Conservation (phyloP, 1,140 invertebrate species). For the Paracyclopina nana region DNA sequence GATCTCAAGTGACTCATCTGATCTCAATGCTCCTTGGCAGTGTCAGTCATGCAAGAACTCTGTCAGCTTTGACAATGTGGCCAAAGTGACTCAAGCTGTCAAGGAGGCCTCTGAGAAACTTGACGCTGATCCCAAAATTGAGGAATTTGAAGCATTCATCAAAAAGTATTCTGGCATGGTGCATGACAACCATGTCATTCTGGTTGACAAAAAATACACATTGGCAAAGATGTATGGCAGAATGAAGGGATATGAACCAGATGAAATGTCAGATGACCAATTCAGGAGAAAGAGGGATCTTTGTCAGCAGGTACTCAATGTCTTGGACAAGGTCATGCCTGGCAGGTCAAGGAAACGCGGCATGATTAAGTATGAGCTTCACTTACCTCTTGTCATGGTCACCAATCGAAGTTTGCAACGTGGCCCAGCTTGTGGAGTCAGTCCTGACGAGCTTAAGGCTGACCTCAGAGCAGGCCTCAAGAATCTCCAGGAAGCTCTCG, state of each 20-base stretch:
- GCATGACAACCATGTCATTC: conserved; percentile 2
- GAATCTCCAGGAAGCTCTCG: neutral
- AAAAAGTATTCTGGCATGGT: conserved; percentile 1
- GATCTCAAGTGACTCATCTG: neutral
- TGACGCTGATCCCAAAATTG: neutral
- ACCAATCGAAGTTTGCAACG: conserved; percentile 1
- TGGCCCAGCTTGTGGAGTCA: neutral
- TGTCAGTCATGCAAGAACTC: neutral
- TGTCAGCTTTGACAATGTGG: neutral
- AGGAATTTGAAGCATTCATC: neutral
- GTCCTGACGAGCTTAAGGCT: conserved; percentile 6
- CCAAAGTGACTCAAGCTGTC: neutral
- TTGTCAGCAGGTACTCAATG: conserved; percentile 5
- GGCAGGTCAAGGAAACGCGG: conserved; percentile 1
- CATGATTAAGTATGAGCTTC: conserved; percentile 15
- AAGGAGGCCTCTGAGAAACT: neutral
- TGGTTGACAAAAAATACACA: conserved; percentile 5
- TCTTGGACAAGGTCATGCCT: conserved; percentile 3
- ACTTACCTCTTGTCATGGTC: conserved; percentile 11
- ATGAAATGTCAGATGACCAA: conserved; percentile 3
- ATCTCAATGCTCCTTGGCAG: conserved; percentile 2
- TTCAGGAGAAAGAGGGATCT: conserved; percentile 8
- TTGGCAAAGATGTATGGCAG: conserved; percentile 11
- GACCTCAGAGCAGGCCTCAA: conserved; percentile 1
- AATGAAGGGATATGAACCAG: conserved; percentile 10